Conservation (phyloP, 2,113 vertebrate species). For the Etheostoma cragini region DNA sequence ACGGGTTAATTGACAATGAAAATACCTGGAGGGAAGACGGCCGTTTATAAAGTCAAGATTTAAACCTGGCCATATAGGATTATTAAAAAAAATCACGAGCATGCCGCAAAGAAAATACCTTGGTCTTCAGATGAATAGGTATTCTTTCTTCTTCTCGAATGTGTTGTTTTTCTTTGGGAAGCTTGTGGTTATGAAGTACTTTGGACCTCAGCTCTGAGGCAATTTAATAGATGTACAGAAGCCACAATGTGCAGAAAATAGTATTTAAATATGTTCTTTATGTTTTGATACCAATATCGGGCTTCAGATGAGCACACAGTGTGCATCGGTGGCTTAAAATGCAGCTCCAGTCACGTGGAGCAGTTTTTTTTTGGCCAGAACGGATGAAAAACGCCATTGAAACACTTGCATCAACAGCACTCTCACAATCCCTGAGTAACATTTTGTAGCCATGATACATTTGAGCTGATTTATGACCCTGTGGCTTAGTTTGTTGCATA, state of each 20-base stretch:
- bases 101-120: constrained; percentile 61
- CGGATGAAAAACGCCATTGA: constrained; percentile 17
- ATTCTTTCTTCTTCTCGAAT: constrained; percentile 57
- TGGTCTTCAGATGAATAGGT: constrained; percentile 65
- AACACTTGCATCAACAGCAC: constrained; percentile 32
- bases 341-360: constrained; percentile 19
- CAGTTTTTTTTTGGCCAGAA: constrained; percentile 26
- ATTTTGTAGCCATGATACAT: constrained; percentile 56
- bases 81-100: constrained; percentile 52
- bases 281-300: constrained; percentile 60
- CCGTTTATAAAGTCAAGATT: constrained; percentile 54
- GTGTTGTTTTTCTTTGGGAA: constrained; percentile 73
- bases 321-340: constrained; percentile 34
- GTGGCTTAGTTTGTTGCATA: constrained; percentile 19
- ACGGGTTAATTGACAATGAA: constrained; percentile 74
- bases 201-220: constrained; percentile 63
- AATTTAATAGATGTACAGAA: constrained; percentile 68
- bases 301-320: background rate
- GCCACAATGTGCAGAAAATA: constrained; percentile 61
- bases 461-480: constrained; percentile 31
- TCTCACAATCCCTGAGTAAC: constrained; percentile 27
- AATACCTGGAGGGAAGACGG: constrained; percentile 66
- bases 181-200: constrained; percentile 66
- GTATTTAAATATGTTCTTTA: constrained; percentile 64
- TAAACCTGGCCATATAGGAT: constrained; percentile 63